Percentiles rank a stretch among this genome's conserved stretches.
phyloP scores from a whole-genome alignment of 2,797 vertebrate genomes.

The Danionella dracula region DNA sequence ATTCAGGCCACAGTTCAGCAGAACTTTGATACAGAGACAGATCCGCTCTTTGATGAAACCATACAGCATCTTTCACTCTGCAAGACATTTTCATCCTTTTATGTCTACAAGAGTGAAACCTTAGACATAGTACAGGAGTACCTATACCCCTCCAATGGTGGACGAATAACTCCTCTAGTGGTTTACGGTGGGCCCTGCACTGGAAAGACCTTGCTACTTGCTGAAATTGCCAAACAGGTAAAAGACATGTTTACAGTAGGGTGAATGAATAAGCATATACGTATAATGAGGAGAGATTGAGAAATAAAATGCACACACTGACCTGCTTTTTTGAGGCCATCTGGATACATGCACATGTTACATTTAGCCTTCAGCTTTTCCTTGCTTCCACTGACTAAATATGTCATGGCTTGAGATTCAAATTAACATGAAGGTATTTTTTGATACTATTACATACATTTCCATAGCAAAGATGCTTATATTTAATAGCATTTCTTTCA shows the following conservation, averaged over 20 bases:
- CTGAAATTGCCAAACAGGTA: conserved; percentile 95
- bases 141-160: conserved; percentile 81
- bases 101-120: conserved; percentile 86
- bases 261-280: conserved; percentile 3
- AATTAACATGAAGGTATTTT: conserved; percentile 37
- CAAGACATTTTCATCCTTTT: conserved; percentile 84
- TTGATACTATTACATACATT: neutral
- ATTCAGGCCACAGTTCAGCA: conserved; percentile 97
- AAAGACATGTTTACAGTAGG: conserved; percentile 46
- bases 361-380: conserved; percentile 31
- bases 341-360: conserved; percentile 50
- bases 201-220: conserved; percentile 91
- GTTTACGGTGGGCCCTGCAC: conserved; percentile 93
- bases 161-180: conserved; percentile 83
- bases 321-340: conserved; percentile 44
- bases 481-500: too few relatives aligned
- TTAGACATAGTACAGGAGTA: conserved; percentile 87
- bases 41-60: conserved; percentile 89
- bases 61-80: conserved; percentile 93
- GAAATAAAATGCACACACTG: conserved; percentile 10
- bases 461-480: neutral
- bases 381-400: conserved; percentile 43
- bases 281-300: neutral
- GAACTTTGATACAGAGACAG: conserved; percentile 94
- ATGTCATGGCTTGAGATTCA: conserved; percentile 39